A percentile compares a stretch with the other conserved stretches of the same genome.
Conservation (phyloP, 1,140 invertebrate genomes). For the Batillaria attramentaria region DNA sequence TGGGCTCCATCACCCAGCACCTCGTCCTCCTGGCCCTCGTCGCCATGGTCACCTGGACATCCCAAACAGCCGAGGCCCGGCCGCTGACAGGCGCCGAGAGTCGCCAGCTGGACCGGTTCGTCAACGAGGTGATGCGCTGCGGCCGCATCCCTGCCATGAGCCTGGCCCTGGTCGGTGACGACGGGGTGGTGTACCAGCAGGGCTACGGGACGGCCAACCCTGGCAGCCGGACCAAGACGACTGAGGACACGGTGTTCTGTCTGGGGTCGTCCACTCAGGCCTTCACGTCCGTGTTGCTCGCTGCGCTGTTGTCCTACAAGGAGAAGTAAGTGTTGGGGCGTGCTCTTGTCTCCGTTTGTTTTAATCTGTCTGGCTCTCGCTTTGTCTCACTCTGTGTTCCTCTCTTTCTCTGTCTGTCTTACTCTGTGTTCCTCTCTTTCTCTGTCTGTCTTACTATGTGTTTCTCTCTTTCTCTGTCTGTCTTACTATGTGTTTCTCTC, state of each 20-base stretch:
- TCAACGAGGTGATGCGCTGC: constrained; percentile 19
- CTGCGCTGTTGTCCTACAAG: constrained; percentile 24
- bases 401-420: not conserved
- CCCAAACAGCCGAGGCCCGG: too few relatives aligned
- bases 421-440: not conserved
- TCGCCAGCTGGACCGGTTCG: constrained; percentile 17
- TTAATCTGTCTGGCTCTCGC: not conserved
- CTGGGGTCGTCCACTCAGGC: constrained; percentile 39
- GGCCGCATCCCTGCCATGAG: constrained; percentile 3
- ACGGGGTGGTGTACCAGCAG: constrained; percentile 24
- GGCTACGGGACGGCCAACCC: constrained; percentile 18
- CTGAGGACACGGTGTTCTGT: constrained; percentile 36
- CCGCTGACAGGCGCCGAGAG: too few relatives aligned
- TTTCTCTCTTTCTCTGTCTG: not conserved
- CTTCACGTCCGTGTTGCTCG: constrained; percentile 38
- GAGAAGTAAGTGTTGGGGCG: constrained; percentile 34
- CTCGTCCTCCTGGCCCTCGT: too few relatives aligned
- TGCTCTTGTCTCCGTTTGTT: not conserved
- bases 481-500: not conserved
- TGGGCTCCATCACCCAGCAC: too few relatives aligned
- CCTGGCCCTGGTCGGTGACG: constrained; percentile 18
- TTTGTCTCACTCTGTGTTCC: not conserved
- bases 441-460: not conserved
- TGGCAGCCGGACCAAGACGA: not conserved
- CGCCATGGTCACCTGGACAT: too few relatives aligned